Evolutionary conservation across 2,113 vertebrate genomes (phyloP).

Genomic region (Caloenas nicobarica): DNA sequence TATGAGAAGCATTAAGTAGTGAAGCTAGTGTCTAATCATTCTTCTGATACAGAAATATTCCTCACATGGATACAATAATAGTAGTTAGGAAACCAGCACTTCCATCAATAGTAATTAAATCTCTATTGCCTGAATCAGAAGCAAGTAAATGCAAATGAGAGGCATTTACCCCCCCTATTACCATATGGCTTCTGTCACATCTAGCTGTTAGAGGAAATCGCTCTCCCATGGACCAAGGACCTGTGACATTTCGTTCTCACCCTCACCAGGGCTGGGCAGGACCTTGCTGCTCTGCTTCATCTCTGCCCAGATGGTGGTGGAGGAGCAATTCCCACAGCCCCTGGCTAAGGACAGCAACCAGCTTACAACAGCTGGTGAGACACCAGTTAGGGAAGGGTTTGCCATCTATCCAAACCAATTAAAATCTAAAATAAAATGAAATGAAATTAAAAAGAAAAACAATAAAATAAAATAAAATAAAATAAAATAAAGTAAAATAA

Average conservation of each 20-base stretch:
- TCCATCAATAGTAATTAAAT: neutral
- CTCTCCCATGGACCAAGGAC: neutral
- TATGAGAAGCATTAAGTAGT: neutral
- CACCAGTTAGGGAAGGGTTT: neutral
- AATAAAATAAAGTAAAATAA: no score
- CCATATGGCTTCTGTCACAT: neutral
- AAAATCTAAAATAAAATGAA: neutral
- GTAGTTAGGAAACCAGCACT: neutral
- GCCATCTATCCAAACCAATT: neutral
- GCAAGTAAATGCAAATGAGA: neutral
- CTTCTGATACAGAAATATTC: neutral
- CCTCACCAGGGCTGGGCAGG: neutral
- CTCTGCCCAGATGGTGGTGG: rapidly evolving
- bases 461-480: no score
- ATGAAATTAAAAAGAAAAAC: no score
- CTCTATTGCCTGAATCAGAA: neutral
- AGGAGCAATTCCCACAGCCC: neutral
- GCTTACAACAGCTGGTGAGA: neutral
- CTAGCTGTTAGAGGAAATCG: neutral
- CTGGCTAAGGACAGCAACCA: neutral
- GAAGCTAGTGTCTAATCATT: neutral
- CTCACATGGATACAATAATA: neutral
- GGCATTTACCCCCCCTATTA: neutral
- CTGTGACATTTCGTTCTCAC: neutral
- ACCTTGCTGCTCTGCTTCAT: neutral